A percentile compares a stretch with the other conserved stretches of the same genome.
Conservation (phyloP, 2,113 vertebrate species). For the Aphyosemion australe region DNA sequence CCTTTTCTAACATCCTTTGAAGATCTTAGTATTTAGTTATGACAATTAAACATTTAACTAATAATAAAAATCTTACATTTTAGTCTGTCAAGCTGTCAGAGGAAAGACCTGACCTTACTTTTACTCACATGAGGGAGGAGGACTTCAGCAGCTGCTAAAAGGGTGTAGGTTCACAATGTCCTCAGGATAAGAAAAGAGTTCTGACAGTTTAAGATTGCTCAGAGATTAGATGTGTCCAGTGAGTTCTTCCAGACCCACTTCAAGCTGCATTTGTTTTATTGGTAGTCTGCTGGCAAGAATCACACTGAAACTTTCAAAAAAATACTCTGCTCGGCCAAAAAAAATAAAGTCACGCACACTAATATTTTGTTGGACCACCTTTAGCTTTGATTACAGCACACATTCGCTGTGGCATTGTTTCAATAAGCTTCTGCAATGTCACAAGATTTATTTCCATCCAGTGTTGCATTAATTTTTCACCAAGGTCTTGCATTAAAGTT, state of each 20-base stretch:
- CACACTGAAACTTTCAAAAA: not conserved
- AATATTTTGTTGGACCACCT: too few relatives aligned
- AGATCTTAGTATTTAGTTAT: constrained; percentile 27
- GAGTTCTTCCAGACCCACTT: not conserved
- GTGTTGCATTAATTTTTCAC: too few relatives aligned
- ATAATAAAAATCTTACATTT: not conserved
- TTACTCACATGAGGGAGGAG: not conserved
- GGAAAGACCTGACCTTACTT: not conserved
- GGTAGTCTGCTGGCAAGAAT: not conserved
- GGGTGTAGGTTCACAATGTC: not conserved
- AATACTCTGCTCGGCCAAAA: too few relatives aligned
- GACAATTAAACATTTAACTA: constrained; percentile 28
- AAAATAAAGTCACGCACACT: too few relatives aligned
- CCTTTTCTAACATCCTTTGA: constrained; percentile 43
- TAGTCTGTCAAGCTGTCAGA: not conserved
- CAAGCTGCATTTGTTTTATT: not conserved
- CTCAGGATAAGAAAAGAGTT: not conserved
- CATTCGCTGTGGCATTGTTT: too few relatives aligned
- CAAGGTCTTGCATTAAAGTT: too few relatives aligned
- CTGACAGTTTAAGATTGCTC: too few relatives aligned
- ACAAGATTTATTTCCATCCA: too few relatives aligned
- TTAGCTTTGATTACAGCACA: too few relatives aligned
- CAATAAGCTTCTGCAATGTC: too few relatives aligned
- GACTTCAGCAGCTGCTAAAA: not conserved
- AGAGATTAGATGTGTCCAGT: not conserved